These are phyloP conservation scores for Dendronephthya gigantea DNA, from an alignment of 64 coral and sea anemone species.

Conservation along the genomic window DNA sequence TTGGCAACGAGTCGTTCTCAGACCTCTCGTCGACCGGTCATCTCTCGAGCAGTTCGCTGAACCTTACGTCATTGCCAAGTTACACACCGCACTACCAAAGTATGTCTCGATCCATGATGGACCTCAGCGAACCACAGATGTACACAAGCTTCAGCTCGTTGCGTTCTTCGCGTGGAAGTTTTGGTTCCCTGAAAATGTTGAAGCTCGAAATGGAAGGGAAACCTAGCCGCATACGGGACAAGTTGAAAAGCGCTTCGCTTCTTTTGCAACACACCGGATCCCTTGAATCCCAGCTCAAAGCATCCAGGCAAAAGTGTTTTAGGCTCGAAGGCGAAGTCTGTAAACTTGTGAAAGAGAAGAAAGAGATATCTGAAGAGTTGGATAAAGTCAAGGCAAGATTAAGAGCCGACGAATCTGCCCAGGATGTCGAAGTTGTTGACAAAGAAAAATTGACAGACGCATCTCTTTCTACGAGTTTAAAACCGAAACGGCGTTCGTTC, in stretches of 20 bases:
- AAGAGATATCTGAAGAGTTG: background rate
- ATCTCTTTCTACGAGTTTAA: background rate
- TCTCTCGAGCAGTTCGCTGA: background rate
- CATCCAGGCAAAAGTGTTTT: background rate
- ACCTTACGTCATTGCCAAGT: background rate
- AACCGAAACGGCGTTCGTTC: background rate
- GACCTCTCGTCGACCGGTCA: background rate
- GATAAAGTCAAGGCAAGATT: background rate
- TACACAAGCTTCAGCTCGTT: slow-evolving; percentile 18
- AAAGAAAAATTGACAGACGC: background rate
- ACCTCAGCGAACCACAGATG: slow-evolving; percentile 15
- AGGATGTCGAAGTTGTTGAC: background rate
- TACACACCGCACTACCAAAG: background rate
- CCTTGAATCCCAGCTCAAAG: slow-evolving; percentile 6
- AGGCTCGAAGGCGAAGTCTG: background rate
- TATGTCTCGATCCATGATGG: slow-evolving; percentile 20
- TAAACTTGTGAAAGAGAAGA: slow-evolving; percentile 5
- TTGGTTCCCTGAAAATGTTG: slow-evolving; percentile 13
- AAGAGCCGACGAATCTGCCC: background rate
- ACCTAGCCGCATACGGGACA: slow-evolving; percentile 5
- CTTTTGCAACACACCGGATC: slow-evolving; percentile 4
- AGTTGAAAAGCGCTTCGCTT: slow-evolving; percentile 3
- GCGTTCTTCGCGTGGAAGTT: background rate
- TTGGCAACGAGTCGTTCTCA: background rate
- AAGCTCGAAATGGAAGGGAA: background rate